Conservation (phyloP, 2,113 vertebrate genomes). For the Zosterops borbonicus region DNA sequence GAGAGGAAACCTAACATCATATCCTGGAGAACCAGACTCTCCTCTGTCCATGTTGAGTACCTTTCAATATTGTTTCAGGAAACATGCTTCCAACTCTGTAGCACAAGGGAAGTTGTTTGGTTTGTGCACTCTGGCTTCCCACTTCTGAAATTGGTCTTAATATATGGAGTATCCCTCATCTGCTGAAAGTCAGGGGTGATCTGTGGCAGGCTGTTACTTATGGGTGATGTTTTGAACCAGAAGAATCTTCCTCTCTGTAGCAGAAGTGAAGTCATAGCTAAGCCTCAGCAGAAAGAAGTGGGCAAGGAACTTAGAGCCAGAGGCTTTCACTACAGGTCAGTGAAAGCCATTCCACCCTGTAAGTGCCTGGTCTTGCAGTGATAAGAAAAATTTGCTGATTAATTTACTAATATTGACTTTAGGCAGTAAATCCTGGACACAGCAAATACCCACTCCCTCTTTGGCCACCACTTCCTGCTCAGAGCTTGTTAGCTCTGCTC, state of each 20-base stretch:
- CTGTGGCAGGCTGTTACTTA: neutral
- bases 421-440: neutral
- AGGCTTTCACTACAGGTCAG: neutral
- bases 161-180: fast-evolving
- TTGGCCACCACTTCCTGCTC: neutral
- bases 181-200: neutral
- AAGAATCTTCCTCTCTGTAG: neutral
- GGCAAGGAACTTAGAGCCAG: neutral
- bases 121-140: neutral
- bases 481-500: neutral
- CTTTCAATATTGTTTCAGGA: neutral
- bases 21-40: neutral
- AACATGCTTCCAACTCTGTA: neutral
- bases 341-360: neutral
- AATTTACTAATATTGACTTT: constrained; percentile 17
- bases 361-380: neutral
- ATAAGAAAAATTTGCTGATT: neutral
- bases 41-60: neutral
- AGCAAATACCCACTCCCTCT: neutral
- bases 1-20: neutral
- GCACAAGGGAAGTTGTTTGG: neutral
- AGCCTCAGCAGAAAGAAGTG: neutral
- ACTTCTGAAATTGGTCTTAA: neutral
- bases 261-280: neutral
- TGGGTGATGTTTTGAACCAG: neutral